phyloP scores from a whole-genome alignment of 1,140 invertebrate species.

The Pachypsylla venusta region DNA sequence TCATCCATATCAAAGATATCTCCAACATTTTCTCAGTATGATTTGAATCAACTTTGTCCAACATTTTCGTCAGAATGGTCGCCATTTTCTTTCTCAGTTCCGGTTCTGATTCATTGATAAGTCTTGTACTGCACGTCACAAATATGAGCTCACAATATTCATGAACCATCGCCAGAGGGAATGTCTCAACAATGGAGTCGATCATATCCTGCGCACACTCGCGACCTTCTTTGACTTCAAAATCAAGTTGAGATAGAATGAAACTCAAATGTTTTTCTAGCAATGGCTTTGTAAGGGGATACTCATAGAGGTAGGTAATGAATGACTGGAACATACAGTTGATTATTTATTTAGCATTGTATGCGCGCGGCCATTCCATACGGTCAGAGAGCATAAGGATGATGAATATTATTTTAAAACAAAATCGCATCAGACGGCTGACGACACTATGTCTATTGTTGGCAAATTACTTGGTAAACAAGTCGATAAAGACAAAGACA shows the following conservation, averaged over 20 bases:
- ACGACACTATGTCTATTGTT: no score
- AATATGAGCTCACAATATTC: constrained; percentile 51
- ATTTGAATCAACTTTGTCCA: constrained; percentile 1
- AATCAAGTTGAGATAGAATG: constrained; percentile 65
- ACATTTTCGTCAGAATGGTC: constrained; percentile 19
- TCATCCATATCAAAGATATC: not conserved
- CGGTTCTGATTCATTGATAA: constrained; percentile 56
- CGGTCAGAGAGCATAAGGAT: no score
- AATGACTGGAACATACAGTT: constrained; percentile 39
- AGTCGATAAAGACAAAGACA: no score
- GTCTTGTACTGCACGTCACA: constrained; percentile 48
- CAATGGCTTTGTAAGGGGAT: constrained; percentile 52
- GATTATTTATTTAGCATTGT: no score
- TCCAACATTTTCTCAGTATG: not conserved
- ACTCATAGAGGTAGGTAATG: constrained; percentile 66
- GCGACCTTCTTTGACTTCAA: constrained; percentile 60
- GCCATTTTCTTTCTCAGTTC: constrained; percentile 28
- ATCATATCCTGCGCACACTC: constrained; percentile 74
- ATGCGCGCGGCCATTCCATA: no score
- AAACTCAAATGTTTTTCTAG: constrained; percentile 56
- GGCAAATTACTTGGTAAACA: no score
- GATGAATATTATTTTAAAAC: no score
- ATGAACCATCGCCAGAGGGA: constrained; percentile 39
- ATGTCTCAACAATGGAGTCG: constrained; percentile 54
- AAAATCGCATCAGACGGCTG: no score